Conservation (phyloP, 2,888 invertebrate species). For the Syrista parreyssii region DNA sequence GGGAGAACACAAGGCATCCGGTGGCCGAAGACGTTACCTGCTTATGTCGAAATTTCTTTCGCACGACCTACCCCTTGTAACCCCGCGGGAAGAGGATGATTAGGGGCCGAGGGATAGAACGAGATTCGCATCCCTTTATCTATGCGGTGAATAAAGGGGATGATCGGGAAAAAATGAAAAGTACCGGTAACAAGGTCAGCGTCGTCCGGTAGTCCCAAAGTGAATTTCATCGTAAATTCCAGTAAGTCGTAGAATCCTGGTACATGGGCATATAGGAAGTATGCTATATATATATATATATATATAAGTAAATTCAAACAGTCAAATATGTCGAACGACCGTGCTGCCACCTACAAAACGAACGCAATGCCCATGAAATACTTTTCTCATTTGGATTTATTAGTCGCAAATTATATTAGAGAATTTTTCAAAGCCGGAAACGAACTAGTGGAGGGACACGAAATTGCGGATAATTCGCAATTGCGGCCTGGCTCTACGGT, state of each 20-base stretch:
- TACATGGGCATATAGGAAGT: background rate
- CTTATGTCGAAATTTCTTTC: background rate
- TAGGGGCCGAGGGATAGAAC: too few species aligned
- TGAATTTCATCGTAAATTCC: background rate
- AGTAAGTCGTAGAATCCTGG: background rate
- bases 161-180: background rate
- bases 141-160: background rate
- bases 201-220: background rate
- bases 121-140: background rate
- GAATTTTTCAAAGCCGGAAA: constrained; percentile 26
- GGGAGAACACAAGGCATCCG: background rate
- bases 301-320: too few species aligned
- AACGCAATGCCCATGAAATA: background rate
- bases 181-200: background rate
- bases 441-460: constrained; percentile 24
- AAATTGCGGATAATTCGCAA: constrained; percentile 48
- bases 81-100: background rate
- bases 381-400: constrained; percentile 5
- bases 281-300: too few species aligned
- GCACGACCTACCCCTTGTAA: background rate
- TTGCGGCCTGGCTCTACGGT: constrained; percentile 23
- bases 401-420: background rate
- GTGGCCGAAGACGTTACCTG: background rate
- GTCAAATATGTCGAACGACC: too few species aligned
- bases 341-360: background rate